These are phyloP conservation scores for Scolanthus callimorphus DNA, from an alignment of 92 coral and sea anemone species.

Conservation along the genomic window DNA sequence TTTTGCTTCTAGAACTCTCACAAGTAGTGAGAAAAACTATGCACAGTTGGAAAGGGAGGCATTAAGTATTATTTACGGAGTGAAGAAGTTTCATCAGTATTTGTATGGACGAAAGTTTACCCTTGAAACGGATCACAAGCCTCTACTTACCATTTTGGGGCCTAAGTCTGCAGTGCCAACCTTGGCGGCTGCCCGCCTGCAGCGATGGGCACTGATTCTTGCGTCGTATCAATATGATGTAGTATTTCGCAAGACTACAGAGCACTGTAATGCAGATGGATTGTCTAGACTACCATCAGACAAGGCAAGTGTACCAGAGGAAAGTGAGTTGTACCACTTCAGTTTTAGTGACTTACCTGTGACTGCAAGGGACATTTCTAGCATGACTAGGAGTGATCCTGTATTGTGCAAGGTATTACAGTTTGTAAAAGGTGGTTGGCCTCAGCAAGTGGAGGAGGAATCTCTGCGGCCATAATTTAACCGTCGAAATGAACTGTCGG, in stretches of 20 bases:
- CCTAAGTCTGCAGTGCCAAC: constrained; percentile 43
- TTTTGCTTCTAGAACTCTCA: constrained; percentile 29
- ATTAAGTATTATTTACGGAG: constrained; percentile 11
- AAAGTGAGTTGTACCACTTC: constrained; percentile 36
- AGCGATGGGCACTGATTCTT: constrained; percentile 47
- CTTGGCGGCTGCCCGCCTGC: constrained; percentile 39
- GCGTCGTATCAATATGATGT: constrained; percentile 36
- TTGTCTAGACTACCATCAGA: constrained; percentile 41
- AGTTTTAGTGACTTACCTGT: constrained; percentile 46
- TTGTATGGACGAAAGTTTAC: constrained; percentile 38
- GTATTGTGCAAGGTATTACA: constrained; percentile 40
- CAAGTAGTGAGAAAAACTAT: constrained; percentile 31
- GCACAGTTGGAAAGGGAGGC: constrained; percentile 28
- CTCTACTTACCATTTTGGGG: constrained; percentile 38
- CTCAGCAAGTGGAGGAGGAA: constrained; percentile 33
- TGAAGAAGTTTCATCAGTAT: constrained; percentile 37
- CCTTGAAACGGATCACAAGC: constrained; percentile 46
- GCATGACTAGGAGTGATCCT: constrained; percentile 51
- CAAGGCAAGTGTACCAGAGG: constrained; percentile 20
- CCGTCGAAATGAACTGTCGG: constrained; percentile 41
- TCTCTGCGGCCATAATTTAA: constrained; percentile 42
- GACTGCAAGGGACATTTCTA: constrained; percentile 31
- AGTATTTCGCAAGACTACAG: constrained; percentile 27
- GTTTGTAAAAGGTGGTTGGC: constrained; percentile 51
- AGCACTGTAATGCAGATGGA: constrained; percentile 52